Evolutionary conservation across 2,113 vertebrate species (phyloP).

Genomic region (Theristicus caerulescens): DNA sequence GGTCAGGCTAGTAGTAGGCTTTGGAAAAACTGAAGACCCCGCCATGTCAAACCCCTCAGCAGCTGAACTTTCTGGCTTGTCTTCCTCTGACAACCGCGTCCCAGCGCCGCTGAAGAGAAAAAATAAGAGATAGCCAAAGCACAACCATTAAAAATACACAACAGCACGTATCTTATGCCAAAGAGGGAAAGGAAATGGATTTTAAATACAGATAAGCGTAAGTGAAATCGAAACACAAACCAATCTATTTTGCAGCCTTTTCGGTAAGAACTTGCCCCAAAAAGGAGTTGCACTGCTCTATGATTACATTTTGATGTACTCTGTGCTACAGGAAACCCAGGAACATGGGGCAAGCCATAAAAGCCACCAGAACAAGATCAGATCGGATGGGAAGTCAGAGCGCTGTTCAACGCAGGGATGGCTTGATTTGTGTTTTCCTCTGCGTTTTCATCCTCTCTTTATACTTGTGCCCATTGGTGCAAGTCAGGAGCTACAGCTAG

Average conservation of each 20-base stretch:
- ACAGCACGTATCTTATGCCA: neutral
- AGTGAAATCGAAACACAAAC: neutral
- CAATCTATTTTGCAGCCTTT: neutral
- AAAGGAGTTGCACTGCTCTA: neutral
- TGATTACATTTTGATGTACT: neutral
- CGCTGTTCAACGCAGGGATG: neutral
- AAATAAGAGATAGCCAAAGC: conserved; percentile 14
- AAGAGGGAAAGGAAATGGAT: neutral
- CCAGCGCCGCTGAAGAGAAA: conserved; percentile 71
- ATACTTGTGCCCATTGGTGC: neutral
- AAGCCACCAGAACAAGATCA: neutral
- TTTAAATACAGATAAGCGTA: neutral
- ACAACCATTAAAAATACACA: conserved; percentile 23
- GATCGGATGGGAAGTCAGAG: fast-evolving
- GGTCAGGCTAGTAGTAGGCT: conserved; percentile 65
- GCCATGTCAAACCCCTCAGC: conserved; percentile 74
- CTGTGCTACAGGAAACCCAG: neutral
- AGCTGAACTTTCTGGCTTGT: conserved; percentile 78
- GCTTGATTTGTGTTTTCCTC: neutral
- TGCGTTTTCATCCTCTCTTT: neutral
- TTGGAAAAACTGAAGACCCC: conserved; percentile 71
- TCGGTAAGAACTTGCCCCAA: neutral
- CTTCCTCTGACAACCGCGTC: conserved; percentile 71
- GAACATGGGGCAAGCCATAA: neutral
- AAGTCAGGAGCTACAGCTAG: neutral